Conservation (phyloP, 2,113 vertebrate genomes). For the Ictalurus punctatus region DNA sequence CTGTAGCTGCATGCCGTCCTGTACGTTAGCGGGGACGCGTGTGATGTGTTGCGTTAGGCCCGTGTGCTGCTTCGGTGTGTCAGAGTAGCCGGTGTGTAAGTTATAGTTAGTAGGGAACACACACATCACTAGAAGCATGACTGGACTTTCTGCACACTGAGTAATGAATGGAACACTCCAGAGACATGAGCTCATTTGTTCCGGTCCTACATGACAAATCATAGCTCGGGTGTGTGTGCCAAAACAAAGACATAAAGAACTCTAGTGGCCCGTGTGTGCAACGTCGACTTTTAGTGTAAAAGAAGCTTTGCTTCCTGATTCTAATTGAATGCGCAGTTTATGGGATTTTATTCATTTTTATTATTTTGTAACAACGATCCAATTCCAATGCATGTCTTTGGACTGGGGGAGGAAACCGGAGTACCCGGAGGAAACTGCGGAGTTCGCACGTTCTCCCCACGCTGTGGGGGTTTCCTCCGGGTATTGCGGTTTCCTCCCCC, state of each 20-base stretch:
- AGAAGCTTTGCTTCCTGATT: constrained; percentile 10
- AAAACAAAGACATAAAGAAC: constrained; percentile 57
- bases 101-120: constrained; percentile 24
- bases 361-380: too few relatives aligned
- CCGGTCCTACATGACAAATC: constrained; percentile 58
- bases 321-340: neutral
- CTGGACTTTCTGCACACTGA: constrained; percentile 18
- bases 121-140: constrained; percentile 37
- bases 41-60: neutral
- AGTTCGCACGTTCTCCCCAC: too few relatives aligned
- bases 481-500: too few relatives aligned
- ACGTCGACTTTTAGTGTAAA: constrained; percentile 58
- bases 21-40: neutral
- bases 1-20: neutral
- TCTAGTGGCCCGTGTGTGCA: constrained; percentile 56
- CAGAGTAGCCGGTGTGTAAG: neutral
- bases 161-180: constrained; percentile 54
- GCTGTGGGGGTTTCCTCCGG: too few relatives aligned
- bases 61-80: constrained; percentile 15
- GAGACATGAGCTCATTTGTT: constrained; percentile 56
- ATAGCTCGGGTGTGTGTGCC: constrained; percentile 43
- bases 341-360: neutral
- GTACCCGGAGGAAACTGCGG: too few relatives aligned
- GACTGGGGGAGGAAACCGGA: too few relatives aligned
- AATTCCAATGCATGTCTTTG: too few relatives aligned